Conservation (phyloP, 2,888 invertebrate species). For the Agrenia bidenticulata region DNA sequence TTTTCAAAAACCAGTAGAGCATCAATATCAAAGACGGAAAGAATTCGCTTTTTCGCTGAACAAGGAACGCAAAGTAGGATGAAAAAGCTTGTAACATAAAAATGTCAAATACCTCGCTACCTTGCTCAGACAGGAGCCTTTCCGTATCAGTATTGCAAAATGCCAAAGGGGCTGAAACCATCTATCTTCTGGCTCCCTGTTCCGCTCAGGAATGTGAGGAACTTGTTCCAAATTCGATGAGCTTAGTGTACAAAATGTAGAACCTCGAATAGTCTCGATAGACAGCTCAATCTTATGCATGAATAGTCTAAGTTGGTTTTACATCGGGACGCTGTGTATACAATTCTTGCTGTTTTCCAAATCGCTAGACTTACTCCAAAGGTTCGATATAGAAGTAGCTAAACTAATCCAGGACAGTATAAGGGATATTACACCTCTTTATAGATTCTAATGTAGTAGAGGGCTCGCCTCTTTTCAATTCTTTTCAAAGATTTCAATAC, state of each 20-base stretch:
- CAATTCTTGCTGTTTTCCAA: no score
- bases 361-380: no score
- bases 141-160: background rate
- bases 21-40: no score
- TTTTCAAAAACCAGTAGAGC: no score
- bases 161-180: conserved; percentile 1
- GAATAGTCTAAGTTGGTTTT: background rate
- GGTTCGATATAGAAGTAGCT: no score
- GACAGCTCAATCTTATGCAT: conserved; percentile 10
- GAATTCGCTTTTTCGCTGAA: background rate
- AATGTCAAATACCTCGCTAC: conserved; percentile 16
- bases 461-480: no score
- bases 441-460: no score
- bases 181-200: conserved; percentile 22
- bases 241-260: conserved; percentile 6
- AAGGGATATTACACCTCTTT: no score
- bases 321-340: no score
- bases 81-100: conserved; percentile 12
- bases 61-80: conserved; percentile 1
- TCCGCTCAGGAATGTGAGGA: conserved; percentile 5
- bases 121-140: background rate
- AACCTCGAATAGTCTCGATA: background rate
- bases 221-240: conserved; percentile 15
- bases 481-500: no score
- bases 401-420: no score